Base-by-base conservation (phyloP, 2,797 vertebrate species). In the Cryptoprocta ferox region DNA sequence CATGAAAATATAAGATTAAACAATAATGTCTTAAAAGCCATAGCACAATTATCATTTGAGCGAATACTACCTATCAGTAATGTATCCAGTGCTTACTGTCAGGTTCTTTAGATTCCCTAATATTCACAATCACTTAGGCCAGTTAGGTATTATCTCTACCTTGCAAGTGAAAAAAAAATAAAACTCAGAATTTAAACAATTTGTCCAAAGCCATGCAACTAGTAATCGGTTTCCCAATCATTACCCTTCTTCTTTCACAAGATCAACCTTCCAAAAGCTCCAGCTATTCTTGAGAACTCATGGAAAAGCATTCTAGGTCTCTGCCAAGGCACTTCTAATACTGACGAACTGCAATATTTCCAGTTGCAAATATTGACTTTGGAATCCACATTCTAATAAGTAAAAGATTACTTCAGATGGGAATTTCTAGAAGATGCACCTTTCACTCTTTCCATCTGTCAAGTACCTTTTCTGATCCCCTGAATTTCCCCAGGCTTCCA, bases 1-100 rank as follows among this genome's bases (percentile, higher is more conserved):
- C 39, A 73, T 63, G 59, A 91, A 61, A 96, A 76, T 53, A 2
- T 78, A 97, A 95, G 56, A 50, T 75, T 92, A 45, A 84, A 93
- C 91, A 89, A 75, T 73, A 53, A 42, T 66, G 4, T 73, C 61
- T 63, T 82, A 88, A 68, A 63, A 32, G 1, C 12, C 90, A 48
- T 76, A 81, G 16, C 19, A 88, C 11, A 91, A 65, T 83, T 89
- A 83, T 80, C 18, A 80, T 56, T 56, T 83, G 45, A 87, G n/a
- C 83, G 5, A 80, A 45, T 75, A 83, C 14, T 79, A 50, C 18
- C 14, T 50, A 71, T 80, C 26, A 87, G 63, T 79, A 78, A 75
- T 65, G 35, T 21, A 82, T 12, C 73, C 11, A 56, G 10, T 21
- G 56, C 3, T 28, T 45, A 65, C 24, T 80, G 4, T 80, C 42